phyloP scores from a whole-genome alignment of 2,888 invertebrate genomes.

The Branchinecta sandiegonensis region DNA sequence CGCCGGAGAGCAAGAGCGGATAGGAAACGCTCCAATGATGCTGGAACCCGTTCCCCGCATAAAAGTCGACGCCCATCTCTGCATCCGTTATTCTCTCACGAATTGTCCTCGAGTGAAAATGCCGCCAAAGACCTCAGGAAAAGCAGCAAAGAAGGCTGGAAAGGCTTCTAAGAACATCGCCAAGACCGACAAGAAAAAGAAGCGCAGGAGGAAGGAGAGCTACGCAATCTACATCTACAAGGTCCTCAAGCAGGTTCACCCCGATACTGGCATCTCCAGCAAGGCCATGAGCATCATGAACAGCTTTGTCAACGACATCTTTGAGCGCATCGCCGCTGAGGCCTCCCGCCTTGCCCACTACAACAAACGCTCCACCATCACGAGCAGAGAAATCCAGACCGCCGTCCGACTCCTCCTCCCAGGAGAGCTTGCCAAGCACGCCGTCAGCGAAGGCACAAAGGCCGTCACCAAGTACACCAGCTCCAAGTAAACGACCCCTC shows the following conservation, averaged over 20 bases:
- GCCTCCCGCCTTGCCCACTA: slow-evolving; percentile 48
- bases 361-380: slow-evolving; percentile 49
- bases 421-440: slow-evolving; percentile 56
- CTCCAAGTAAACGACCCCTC: slow-evolving; percentile 30
- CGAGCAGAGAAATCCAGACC: slow-evolving; percentile 52
- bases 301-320: slow-evolving; percentile 55
- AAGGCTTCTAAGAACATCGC: slow-evolving; percentile 44
- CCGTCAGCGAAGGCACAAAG: slow-evolving; percentile 50
- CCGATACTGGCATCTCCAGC: slow-evolving; percentile 49
- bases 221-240: too few relatives aligned
- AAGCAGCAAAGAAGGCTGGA: slow-evolving; percentile 31
- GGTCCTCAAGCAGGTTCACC: slow-evolving; percentile 44
- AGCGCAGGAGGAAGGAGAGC: too few relatives aligned
- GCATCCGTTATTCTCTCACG: too few relatives aligned
- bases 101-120: too few relatives aligned
- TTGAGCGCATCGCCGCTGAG: slow-evolving; percentile 54
- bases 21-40: too few relatives aligned
- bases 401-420: slow-evolving; percentile 52
- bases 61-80: too few relatives aligned
- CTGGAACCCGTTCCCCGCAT: too few relatives aligned
- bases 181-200: slow-evolving; percentile 39
- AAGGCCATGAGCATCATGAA: slow-evolving; percentile 60
- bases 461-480: slow-evolving; percentile 45
- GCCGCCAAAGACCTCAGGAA: slow-evolving; percentile 30
- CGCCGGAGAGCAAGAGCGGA: too few relatives aligned